phyloP scores from a whole-genome alignment of 2,113 vertebrate species.

The Xyrauchen texanus region DNA sequence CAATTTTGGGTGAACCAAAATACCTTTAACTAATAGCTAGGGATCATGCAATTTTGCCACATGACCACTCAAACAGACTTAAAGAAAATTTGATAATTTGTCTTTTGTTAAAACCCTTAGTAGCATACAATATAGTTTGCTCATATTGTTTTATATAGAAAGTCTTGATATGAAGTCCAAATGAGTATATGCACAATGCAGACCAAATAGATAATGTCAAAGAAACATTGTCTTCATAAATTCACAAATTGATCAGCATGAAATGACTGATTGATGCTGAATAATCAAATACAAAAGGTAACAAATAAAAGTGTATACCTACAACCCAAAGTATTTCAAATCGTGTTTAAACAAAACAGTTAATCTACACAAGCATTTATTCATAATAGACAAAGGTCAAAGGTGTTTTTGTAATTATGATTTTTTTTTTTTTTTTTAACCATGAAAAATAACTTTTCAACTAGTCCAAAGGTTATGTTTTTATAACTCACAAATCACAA shows the following conservation, averaged over 20 bases:
- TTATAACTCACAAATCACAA: slow-evolving; percentile 54
- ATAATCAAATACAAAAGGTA: slow-evolving; percentile 41
- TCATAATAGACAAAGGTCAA: slow-evolving; percentile 49
- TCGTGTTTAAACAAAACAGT: slow-evolving; percentile 49
- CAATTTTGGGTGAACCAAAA: too few relatives aligned
- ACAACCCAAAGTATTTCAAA: slow-evolving; percentile 50
- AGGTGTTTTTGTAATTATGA: slow-evolving; percentile 34
- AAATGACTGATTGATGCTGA: slow-evolving; percentile 5
- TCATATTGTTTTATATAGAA: slow-evolving; percentile 29
- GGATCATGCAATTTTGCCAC: neutral
- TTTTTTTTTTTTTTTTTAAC: too few relatives aligned
- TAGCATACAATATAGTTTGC: slow-evolving; percentile 28
- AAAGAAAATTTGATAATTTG: slow-evolving; percentile 3
- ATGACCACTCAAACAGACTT: slow-evolving; percentile 27
- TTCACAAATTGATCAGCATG: slow-evolving; percentile 23
- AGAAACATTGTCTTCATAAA: slow-evolving; percentile 28
- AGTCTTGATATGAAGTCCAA: slow-evolving; percentile 28
- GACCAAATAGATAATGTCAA: slow-evolving; percentile 44
- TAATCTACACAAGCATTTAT: slow-evolving; percentile 51
- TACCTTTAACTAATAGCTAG: too few relatives aligned
- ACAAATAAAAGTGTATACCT: slow-evolving; percentile 37
- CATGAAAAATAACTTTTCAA: neutral
- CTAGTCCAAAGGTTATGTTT: slow-evolving; percentile 15
- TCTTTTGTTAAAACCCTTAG: slow-evolving; percentile 47
- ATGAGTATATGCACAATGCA: slow-evolving; percentile 45